Percentiles rank a stretch among this genome's conserved stretches.
Evolutionary conservation across 2,797 vertebrate species (phyloP).

Genomic region (Clarias pachynema): DNA sequence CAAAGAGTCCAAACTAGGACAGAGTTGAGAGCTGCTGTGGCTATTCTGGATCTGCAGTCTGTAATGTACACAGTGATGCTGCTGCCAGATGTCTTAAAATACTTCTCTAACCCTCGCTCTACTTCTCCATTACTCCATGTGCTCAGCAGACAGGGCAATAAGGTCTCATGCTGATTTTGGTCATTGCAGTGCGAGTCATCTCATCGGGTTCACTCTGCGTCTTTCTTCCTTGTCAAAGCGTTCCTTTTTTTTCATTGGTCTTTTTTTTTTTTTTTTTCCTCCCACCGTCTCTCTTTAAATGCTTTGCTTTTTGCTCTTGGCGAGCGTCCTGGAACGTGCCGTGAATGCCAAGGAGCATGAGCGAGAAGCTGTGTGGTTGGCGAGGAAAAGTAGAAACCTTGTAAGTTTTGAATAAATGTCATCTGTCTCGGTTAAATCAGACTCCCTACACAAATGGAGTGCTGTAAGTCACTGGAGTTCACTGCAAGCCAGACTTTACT

Average conservation of each 20-base stretch:
- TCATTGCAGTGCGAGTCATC: constrained; percentile 12
- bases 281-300: constrained; percentile 29
- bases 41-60: constrained; percentile 53
- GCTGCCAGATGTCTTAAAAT: constrained; percentile 57
- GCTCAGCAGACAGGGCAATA: constrained; percentile 32
- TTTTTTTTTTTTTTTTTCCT: background rate
- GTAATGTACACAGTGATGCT: constrained; percentile 53
- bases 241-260: background rate
- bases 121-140: constrained; percentile 38
- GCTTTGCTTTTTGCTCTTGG: constrained; percentile 45
- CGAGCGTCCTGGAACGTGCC: constrained; percentile 38
- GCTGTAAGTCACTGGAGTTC: constrained; percentile 27
- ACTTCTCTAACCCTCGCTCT: constrained; percentile 26
- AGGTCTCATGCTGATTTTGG: constrained; percentile 35
- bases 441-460: constrained; percentile 39
- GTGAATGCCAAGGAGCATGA: constrained; percentile 35
- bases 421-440: constrained; percentile 45
- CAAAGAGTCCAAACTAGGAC: constrained; percentile 55
- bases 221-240: background rate
- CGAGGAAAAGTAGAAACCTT: constrained; percentile 39
- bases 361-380: constrained; percentile 32
- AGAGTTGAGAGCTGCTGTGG: constrained; percentile 44
- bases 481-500: constrained; percentile 31
- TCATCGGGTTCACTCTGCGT: background rate
- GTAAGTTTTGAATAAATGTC: constrained; percentile 48